These are phyloP conservation scores for Ctenochaetus hawaiiensis DNA, from an alignment of 2,797 vertebrate genomes.

Conservation along the genomic window DNA sequence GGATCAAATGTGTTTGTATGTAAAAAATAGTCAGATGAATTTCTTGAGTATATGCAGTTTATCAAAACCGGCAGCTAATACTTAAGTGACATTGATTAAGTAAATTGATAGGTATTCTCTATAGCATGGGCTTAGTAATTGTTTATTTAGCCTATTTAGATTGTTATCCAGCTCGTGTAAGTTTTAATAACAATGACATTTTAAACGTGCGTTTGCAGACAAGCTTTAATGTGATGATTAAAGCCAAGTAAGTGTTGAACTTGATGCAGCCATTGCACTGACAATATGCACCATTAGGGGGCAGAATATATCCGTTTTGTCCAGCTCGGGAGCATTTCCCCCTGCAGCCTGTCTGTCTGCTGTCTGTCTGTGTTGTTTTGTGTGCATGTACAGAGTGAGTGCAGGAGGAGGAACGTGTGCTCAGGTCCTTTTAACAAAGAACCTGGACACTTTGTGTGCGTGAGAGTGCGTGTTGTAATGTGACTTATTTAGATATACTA, in stretches of 20 bases:
- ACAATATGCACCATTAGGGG: conserved; percentile 52
- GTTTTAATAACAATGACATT: background rate
- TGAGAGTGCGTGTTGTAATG: conserved; percentile 64
- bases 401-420: conserved; percentile 53
- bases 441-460: conserved; percentile 53
- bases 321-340: background rate
- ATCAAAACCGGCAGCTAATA: background rate
- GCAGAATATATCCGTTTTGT: conserved; percentile 18
- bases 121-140: background rate
- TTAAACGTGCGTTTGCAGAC: background rate
- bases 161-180: no score
- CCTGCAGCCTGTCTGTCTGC: conserved; percentile 31
- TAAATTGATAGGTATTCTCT: background rate
- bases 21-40: background rate
- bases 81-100: background rate
- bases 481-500: conserved; percentile 42
- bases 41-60: background rate
- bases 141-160: background rate
- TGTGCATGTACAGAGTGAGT: conserved; percentile 58
- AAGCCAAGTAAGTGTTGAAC: background rate
- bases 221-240: background rate
- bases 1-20: background rate
- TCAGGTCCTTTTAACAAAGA: conserved; percentile 70
- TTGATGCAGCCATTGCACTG: background rate
- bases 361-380: conserved; percentile 55